Evolutionary conservation across 1,140 invertebrate genomes (phyloP).

Genomic region (Drosophila azteca): DNA sequence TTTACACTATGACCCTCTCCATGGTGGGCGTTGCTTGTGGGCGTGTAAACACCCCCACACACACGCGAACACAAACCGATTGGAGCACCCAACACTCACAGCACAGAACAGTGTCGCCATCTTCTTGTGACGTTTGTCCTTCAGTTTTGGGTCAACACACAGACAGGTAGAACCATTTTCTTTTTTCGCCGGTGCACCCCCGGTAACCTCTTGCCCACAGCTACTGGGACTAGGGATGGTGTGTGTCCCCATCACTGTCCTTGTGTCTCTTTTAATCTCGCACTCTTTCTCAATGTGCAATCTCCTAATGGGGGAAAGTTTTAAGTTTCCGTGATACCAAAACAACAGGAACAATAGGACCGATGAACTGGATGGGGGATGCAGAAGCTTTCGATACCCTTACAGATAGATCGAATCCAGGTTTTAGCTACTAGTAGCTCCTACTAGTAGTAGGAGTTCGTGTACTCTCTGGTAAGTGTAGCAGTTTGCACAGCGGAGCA

Average conservation of each 20-base stretch:
- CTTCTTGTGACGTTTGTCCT: slow-evolving; percentile 25
- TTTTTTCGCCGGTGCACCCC: slow-evolving; percentile 4
- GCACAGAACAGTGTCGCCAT: neutral
- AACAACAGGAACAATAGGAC: neutral
- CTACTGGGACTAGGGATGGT: too few species aligned
- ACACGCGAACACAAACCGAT: too few species aligned
- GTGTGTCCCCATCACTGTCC: too few species aligned
- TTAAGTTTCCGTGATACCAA: slow-evolving; percentile 60
- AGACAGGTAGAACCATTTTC: slow-evolving; percentile 34
- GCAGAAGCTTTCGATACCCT: too few species aligned
- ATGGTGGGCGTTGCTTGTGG: slow-evolving; percentile 11
- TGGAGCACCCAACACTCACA: too few species aligned
- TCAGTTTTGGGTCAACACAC: slow-evolving; percentile 42
- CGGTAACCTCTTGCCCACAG: slow-evolving; percentile 26
- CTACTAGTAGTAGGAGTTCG: too few species aligned
- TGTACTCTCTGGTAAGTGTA: too few species aligned
- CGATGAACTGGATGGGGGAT: too few species aligned
- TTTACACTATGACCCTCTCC: slow-evolving; percentile 40
- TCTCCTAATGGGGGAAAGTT: slow-evolving; percentile 69
- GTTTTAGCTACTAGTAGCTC: too few species aligned
- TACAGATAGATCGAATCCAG: too few species aligned
- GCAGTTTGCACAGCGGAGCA: neutral
- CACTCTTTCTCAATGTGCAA: slow-evolving; percentile 29
- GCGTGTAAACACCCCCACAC: neutral
- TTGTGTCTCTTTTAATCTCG: neutral